Percentiles rank a stretch among this genome's conserved stretches.
Conservation (phyloP, 2,113 vertebrate species). For the Cricetomys ansorgei region DNA sequence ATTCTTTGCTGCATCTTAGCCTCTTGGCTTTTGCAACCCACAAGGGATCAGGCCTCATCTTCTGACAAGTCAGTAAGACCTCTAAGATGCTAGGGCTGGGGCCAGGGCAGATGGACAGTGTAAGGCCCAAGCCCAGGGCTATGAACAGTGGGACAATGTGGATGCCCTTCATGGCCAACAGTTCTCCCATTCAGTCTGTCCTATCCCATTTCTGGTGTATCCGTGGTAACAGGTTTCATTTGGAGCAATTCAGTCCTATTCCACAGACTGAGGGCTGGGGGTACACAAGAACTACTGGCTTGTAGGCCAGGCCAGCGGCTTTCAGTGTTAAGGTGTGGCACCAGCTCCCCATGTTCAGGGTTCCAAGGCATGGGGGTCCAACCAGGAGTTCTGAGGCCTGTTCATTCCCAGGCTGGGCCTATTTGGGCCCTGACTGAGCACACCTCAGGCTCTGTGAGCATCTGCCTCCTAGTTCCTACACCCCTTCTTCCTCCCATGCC, state of each 20-base stretch:
- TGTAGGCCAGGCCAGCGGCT: background rate
- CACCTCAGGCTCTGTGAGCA: background rate
- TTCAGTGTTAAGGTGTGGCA: background rate
- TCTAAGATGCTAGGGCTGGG: rapidly evolving
- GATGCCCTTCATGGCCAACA: background rate
- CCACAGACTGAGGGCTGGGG: background rate
- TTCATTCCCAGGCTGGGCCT: background rate
- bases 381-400: background rate
- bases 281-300: background rate
- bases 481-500: background rate
- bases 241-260: background rate
- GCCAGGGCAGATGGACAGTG: background rate
- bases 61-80: background rate
- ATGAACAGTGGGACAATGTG: background rate
- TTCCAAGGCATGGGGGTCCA: rapidly evolving
- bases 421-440: background rate
- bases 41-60: background rate
- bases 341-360: background rate
- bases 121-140: background rate
- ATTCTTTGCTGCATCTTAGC: background rate
- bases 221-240: background rate
- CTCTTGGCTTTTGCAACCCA: rapidly evolving
- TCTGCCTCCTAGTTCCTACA: background rate
- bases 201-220: background rate
- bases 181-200: background rate